Percentiles rank a stretch among this genome's conserved stretches.
phyloP scores from a whole-genome alignment of 92 coral and sea anemone genomes.

The Umimayanthus kanabou region DNA sequence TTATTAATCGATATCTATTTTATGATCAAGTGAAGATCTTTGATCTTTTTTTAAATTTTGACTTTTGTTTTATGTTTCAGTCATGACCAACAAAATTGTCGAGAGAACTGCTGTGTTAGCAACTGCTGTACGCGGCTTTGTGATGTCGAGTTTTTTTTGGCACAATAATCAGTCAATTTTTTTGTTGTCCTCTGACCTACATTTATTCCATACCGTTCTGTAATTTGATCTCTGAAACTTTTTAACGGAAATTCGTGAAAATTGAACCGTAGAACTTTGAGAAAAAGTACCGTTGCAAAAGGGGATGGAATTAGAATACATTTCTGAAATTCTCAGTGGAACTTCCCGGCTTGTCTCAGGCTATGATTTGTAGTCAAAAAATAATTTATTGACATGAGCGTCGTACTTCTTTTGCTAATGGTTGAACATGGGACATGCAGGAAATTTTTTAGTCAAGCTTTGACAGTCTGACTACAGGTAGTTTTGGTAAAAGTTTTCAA shows the following conservation, averaged over 20 bases:
- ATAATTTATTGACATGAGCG: background rate
- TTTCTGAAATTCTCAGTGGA: background rate
- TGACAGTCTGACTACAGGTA: background rate
- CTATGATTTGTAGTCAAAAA: background rate
- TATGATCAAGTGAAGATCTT: background rate
- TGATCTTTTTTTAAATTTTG: background rate
- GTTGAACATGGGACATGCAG: background rate
- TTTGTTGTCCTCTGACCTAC: background rate
- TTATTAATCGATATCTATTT: background rate
- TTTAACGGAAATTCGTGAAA: background rate
- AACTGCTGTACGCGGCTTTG: background rate
- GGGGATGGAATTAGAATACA: background rate
- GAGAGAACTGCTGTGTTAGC: too few species aligned
- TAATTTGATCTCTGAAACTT: background rate
- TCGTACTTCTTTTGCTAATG: background rate
- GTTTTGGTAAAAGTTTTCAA: background rate
- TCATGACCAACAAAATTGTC: background rate
- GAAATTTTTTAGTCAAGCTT: background rate
- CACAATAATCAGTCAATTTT: too few species aligned
- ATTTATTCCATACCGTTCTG: background rate
- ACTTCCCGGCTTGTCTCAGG: background rate
- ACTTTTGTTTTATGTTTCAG: background rate
- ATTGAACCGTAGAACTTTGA: background rate
- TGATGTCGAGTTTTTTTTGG: background rate
- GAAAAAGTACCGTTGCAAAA: background rate